phyloP scores from a whole-genome alignment of 2,888 invertebrate genomes.

The Ichneumoninae sp. region DNA sequence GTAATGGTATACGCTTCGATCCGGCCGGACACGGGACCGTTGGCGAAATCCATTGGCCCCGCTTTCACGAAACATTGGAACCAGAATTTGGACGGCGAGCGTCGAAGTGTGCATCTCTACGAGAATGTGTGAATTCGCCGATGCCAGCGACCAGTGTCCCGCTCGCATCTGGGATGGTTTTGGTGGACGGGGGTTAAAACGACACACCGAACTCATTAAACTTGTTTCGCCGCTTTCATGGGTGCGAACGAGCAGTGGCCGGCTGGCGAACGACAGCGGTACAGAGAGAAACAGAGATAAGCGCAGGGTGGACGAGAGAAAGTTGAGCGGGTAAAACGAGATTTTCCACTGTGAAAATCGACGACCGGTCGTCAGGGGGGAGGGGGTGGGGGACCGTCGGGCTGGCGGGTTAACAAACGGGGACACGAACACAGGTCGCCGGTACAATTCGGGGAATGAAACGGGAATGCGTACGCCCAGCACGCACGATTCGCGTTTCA shows the following conservation, averaged over 20 bases:
- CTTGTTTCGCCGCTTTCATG: constrained; percentile 62
- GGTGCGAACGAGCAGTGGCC: constrained; percentile 53
- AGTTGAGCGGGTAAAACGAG: constrained; percentile 30
- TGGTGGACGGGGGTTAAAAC: constrained; percentile 39
- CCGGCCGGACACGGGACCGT: neutral
- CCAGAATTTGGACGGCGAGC: constrained; percentile 40
- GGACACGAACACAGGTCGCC: constrained; percentile 36
- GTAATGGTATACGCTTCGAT: neutral
- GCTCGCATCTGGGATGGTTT: neutral
- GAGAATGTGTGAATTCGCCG: constrained; percentile 45
- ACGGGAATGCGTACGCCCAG: constrained; percentile 35
- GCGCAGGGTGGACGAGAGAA: constrained; percentile 30
- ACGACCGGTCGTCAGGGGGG: constrained; percentile 27
- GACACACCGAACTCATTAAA: constrained; percentile 68
- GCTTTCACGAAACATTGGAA: constrained; percentile 30
- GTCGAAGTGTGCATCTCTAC: constrained; percentile 26
- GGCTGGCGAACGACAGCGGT: constrained; percentile 40
- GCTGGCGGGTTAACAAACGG: constrained; percentile 47
- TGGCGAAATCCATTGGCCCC: constrained; percentile 1
- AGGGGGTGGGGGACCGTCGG: neutral
- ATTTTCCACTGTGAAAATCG: constrained; percentile 60
- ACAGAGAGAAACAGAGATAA: constrained; percentile 38
- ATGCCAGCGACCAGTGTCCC: constrained; percentile 46
- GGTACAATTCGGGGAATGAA: constrained; percentile 40
- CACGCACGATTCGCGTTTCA: constrained; percentile 31